Conservation (phyloP, 1,140 invertebrate species). For the Hyles vespertilio region DNA sequence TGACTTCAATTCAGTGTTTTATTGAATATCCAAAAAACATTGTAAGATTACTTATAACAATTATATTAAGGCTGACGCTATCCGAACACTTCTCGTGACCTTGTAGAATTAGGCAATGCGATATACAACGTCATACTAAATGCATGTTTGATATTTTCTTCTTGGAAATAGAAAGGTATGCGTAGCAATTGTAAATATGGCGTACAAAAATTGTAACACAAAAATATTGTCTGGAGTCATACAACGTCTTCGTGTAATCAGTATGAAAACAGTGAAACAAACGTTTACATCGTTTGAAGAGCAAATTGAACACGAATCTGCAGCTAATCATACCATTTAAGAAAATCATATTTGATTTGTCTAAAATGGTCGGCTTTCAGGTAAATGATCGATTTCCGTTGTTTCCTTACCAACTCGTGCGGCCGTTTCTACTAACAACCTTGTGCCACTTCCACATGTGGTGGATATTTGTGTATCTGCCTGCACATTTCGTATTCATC, state of each 20-base stretch:
- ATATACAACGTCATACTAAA: too few relatives aligned
- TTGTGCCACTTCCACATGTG: conserved; percentile 60
- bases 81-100: background rate
- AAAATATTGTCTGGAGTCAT: too few relatives aligned
- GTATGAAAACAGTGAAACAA: background rate
- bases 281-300: too few relatives aligned
- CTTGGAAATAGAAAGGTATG: too few relatives aligned
- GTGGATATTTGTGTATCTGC: conserved; percentile 43
- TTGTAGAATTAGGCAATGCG: conserved; percentile 2
- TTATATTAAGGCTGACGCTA: background rate
- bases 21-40: too few relatives aligned
- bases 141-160: too few relatives aligned
- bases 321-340: too few relatives aligned
- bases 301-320: too few relatives aligned
- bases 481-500: conserved; percentile 44
- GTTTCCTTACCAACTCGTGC: conserved; percentile 39
- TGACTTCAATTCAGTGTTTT: too few relatives aligned
- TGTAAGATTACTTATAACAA: too few relatives aligned
- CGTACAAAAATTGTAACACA: too few relatives aligned
- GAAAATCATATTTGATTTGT: conserved; percentile 12
- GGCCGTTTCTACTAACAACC: conserved; percentile 59
- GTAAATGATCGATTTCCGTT: conserved; percentile 45
- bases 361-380: conserved; percentile 33
- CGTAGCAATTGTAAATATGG: too few relatives aligned
- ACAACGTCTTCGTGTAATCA: background rate